Conservation (phyloP, 2,113 vertebrate genomes). For the Todiramphus chloris region DNA sequence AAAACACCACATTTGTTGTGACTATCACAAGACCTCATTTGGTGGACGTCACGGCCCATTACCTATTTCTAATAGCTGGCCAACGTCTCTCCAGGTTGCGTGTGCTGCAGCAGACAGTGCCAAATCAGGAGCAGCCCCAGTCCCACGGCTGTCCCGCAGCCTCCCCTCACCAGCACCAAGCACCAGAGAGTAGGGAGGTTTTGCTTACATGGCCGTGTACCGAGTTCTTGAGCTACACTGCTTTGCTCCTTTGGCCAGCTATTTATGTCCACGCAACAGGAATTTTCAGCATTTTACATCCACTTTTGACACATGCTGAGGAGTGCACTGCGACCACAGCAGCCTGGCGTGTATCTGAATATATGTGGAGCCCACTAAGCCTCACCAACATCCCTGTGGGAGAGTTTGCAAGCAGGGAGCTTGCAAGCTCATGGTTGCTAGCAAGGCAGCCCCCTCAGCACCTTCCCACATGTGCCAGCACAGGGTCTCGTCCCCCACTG, state of each 20-base stretch:
- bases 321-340: rapidly evolving
- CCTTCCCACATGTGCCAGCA: rapidly evolving
- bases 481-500: neutral
- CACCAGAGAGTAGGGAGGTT: neutral
- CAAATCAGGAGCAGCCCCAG: neutral
- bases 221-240: neutral
- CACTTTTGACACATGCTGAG: neutral
- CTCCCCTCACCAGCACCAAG: neutral
- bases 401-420: rapidly evolving
- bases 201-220: neutral
- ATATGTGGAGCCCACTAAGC: rapidly evolving
- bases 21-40: slow-evolving; percentile 64
- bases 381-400: neutral
- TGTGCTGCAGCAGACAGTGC: neutral
- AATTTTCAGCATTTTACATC: neutral
- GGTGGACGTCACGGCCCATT: slow-evolving; percentile 60
- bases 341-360: neutral
- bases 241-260: neutral
- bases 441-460: neutral
- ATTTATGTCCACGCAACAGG: neutral
- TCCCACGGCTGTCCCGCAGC: neutral
- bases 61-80: slow-evolving; percentile 48
- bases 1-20: slow-evolving; percentile 37
- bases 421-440: rapidly evolving
- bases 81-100: neutral